phyloP scores from a whole-genome alignment of 2,113 vertebrate species.

The Lasiurus cinereus region DNA sequence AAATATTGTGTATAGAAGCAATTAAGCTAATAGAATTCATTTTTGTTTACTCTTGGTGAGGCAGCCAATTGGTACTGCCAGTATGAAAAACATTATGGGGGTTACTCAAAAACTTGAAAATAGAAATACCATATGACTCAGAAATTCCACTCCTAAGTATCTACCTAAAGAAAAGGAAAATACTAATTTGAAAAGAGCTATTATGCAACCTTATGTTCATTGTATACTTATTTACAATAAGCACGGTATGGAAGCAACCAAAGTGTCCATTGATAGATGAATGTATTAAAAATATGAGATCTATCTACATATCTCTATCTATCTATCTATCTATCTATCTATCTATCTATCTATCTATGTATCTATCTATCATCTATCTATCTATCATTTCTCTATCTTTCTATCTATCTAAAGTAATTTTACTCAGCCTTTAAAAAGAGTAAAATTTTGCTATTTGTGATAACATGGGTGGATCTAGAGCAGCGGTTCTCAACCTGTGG shows the following conservation, averaged over 20 bases:
- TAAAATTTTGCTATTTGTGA: background rate
- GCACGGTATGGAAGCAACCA: background rate
- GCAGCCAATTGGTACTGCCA: background rate
- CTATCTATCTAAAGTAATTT: background rate
- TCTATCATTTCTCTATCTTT: background rate
- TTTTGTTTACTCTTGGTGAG: background rate
- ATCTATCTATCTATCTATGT: background rate
- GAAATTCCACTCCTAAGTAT: background rate
- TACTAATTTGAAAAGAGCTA: background rate
- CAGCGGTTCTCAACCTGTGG: too few species aligned
- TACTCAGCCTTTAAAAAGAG: background rate
- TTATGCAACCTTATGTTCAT: background rate
- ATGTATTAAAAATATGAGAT: background rate
- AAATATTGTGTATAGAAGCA: background rate
- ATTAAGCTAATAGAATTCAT: background rate
- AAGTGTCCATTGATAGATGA: background rate
- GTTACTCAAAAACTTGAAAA: background rate
- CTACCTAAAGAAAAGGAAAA: background rate
- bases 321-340: background rate
- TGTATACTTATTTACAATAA: background rate
- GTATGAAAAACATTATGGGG: background rate
- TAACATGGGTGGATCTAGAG: background rate
- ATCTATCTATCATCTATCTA: background rate
- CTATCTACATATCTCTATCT: background rate
- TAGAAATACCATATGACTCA: background rate